Evolutionary conservation across 2,113 vertebrate species (phyloP), one percentile per base, ranked within the genome.

Genomic region (Coryphaenoides rupestris): DNA sequence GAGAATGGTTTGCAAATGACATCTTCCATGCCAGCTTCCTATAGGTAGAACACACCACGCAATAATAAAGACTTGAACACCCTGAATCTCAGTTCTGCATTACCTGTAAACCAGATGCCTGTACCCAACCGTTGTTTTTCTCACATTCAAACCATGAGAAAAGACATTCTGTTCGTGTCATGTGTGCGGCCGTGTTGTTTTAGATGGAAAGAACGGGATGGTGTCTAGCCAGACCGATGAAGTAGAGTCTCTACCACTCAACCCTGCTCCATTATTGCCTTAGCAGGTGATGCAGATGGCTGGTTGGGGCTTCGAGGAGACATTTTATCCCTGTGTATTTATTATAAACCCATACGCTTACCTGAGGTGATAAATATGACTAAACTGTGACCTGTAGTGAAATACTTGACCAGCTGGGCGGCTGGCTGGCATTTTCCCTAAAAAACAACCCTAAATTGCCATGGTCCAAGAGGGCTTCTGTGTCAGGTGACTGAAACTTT

Each of bases 301-400:
- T 84, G 77, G 66, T 80, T 74, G 69, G 76, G 72, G 75, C 72
- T 76, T 71, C 52, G 21, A 24, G 62, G 55, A 69, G 68, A 62
- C 66, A 60, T 33, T 61, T 55, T 71, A 60, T n/a, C 19, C 77
- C 68, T 55, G 52, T 54, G 58, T 64, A 55, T 65, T 70, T 73
- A 59, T 57, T 70, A 58, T 71, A 0, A 72, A n/a, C 50, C 21
- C n/a, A n/a, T 74, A 76, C 54, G 33, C 40, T 63, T 62, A 17
- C 40, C 19, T 58, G 54, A 59, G 45, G 65, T 40, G 59, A 53
- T n/a, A 50, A 50, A 50, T 49, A 2, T n/a, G 16, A 40, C 47
- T 50, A n/a, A 50, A 9, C 13, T 17, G 7, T 57, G 23, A 23
- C 22, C 56, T 28, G 56, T 14, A 55, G 54, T 55, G 19, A 19